Base-by-base conservation (phyloP, 2,113 vertebrate species). In the Sapayoa aenigma region DNA sequence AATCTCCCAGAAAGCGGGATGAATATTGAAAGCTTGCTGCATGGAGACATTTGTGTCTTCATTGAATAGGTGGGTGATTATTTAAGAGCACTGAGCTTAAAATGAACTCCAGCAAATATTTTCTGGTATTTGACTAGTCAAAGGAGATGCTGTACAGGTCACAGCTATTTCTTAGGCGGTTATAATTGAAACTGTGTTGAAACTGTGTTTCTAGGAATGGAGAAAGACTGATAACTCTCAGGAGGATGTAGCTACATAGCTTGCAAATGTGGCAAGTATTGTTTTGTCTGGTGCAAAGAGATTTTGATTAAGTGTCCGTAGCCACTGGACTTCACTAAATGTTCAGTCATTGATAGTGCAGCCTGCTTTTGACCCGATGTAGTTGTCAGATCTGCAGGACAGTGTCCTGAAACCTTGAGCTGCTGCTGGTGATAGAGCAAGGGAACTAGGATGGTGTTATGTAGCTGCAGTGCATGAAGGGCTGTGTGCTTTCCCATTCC, bases 391-490 rank as follows among this genome's bases (percentile, higher is more conserved):
- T 30, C 16, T 58, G 12, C 21, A 3, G 3, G 30, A n/a, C 4
- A 1, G 23, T 20, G 27, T 71, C 31, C 35, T 6, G 9, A 68
- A 87, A 63, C 12, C 30, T 62, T 81, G 52, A 52, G 16, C 24
- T 56, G 41, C 20, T 30, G 8, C 13, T 50, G 27, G 7, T 55
- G 47, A 12, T 3, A 2, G 33, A 80, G 21, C 0, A 1, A 35
- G 39, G 35, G 42, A 56, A 33, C 4, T 4, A 4, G 53, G 9
- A 12, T 13, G 14, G 6, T 1, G 0, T 20, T 59, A 25, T 1
- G 0, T 10, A 65, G 11, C 24, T 85, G 33, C 39, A n/a, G 0
- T 3, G 9, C 63, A 27, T 68, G 33, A 74, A 47, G 14, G 11
- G 12, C 31, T 28, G 2, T 0, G 0, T 9, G 9, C 7, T 20